Evolutionary conservation across 2,888 invertebrate genomes (phyloP).

Genomic region (Cabera pusaria): DNA sequence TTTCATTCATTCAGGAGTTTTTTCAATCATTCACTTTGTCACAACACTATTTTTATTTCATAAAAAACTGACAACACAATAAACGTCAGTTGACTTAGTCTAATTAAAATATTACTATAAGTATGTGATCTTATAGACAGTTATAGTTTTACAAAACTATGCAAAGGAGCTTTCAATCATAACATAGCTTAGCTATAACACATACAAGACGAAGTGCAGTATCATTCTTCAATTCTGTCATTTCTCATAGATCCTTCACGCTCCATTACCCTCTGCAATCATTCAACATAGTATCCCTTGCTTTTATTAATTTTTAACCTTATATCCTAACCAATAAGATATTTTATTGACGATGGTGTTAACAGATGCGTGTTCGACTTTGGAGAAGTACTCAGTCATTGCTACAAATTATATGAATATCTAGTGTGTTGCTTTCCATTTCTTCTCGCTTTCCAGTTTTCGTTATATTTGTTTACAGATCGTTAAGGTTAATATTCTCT

Average conservation of each 20-base stretch:
- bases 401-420: slow-evolving; percentile 51
- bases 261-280: slow-evolving; percentile 29
- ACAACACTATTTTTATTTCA: no score
- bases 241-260: slow-evolving; percentile 26
- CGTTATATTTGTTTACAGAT: slow-evolving; percentile 13
- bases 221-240: slow-evolving; percentile 23
- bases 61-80: no score
- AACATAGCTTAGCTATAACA: slow-evolving; percentile 7
- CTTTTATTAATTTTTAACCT: slow-evolving; percentile 7
- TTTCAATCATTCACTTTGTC: no score
- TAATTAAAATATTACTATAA: no score
- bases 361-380: slow-evolving; percentile 23
- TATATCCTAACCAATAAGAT: slow-evolving; percentile 8
- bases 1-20: no score
- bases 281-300: slow-evolving; percentile 8
- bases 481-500: no score
- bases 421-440: slow-evolving; percentile 44
- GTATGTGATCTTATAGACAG: no score
- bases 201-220: slow-evolving; percentile 15
- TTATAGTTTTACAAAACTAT: no score
- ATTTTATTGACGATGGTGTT: background rate
- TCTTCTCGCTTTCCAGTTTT: slow-evolving; percentile 55
- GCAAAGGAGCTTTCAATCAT: slow-evolving; percentile 17
- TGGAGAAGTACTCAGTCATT: slow-evolving; percentile 46
- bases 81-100: no score